These are phyloP conservation scores for Barnardius zonarius DNA, from an alignment of 2,113 vertebrate genomes.

Conservation along the genomic window DNA sequence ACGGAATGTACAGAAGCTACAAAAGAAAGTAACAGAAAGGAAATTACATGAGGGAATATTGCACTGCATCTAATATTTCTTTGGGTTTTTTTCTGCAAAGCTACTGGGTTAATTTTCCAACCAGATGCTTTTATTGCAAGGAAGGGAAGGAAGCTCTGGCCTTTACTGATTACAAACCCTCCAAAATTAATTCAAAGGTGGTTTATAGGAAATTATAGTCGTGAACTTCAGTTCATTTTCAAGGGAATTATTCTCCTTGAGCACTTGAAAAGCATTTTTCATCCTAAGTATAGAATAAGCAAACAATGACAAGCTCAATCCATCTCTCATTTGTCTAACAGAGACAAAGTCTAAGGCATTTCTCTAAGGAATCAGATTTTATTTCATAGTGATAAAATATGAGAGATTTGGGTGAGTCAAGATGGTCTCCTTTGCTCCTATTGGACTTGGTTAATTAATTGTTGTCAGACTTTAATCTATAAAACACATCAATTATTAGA, in stretches of 20 bases:
- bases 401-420: neutral
- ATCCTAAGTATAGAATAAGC: neutral
- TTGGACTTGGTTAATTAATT: neutral
- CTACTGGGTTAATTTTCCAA: neutral
- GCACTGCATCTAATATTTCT: neutral
- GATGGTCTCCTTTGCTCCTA: neutral
- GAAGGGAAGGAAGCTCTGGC: neutral
- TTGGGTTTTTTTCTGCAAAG: fast-evolving
- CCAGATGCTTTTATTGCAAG: neutral
- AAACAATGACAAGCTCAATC: neutral
- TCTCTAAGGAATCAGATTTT: neutral
- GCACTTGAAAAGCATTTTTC: neutral
- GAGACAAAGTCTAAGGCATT: neutral
- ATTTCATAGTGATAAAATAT: neutral
- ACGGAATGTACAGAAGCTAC: too few species aligned
- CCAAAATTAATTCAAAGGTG: neutral
- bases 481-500: neutral
- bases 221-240: neutral
- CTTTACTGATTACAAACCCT: neutral
- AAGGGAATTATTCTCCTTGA: neutral
- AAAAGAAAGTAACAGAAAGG: neutral
- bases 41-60: neutral
- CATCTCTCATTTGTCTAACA: neutral
- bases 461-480: neutral
- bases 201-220: neutral